phyloP scores from a whole-genome alignment of 1,140 invertebrate species.

The Drosophila ficusphila region DNA sequence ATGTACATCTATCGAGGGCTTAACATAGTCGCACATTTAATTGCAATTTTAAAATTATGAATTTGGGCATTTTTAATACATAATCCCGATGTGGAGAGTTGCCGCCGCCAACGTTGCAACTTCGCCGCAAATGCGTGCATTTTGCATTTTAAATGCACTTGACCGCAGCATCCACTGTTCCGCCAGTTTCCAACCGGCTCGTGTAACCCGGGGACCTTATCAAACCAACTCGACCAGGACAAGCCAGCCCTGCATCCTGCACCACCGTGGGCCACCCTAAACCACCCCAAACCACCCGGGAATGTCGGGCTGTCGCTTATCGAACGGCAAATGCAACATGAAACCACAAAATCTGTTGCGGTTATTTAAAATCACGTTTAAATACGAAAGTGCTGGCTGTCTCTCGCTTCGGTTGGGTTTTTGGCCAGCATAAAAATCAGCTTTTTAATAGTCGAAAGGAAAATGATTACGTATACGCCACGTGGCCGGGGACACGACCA shows the following conservation, averaged over 20 bases:
- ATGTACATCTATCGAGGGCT: background rate
- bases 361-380: constrained; percentile 80
- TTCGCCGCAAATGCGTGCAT: constrained; percentile 45
- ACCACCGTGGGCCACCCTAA: background rate
- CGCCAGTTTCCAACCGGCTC: constrained; percentile 13
- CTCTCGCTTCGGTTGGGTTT: constrained; percentile 9
- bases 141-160: constrained; percentile 66
- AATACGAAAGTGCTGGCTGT: constrained; percentile 57
- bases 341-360: constrained; percentile 79
- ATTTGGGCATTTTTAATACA: constrained; percentile 27
- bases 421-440: constrained; percentile 54
- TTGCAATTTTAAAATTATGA: constrained; percentile 43
- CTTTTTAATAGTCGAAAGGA: constrained; percentile 73
- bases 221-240: constrained; percentile 10
- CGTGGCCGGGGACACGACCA: constrained; percentile 33
- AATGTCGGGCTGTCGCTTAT: constrained; percentile 54
- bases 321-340: constrained; percentile 73
- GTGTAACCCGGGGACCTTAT: constrained; percentile 43
- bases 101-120: background rate
- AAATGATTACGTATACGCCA: constrained; percentile 64
- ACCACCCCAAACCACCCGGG: background rate
- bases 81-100: constrained; percentile 26
- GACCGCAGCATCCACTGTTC: constrained; percentile 34
- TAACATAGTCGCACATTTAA: constrained; percentile 20
- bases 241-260: background rate